Conservation (phyloP, 2,113 vertebrate species). For the Macheiramphus alcinus region DNA sequence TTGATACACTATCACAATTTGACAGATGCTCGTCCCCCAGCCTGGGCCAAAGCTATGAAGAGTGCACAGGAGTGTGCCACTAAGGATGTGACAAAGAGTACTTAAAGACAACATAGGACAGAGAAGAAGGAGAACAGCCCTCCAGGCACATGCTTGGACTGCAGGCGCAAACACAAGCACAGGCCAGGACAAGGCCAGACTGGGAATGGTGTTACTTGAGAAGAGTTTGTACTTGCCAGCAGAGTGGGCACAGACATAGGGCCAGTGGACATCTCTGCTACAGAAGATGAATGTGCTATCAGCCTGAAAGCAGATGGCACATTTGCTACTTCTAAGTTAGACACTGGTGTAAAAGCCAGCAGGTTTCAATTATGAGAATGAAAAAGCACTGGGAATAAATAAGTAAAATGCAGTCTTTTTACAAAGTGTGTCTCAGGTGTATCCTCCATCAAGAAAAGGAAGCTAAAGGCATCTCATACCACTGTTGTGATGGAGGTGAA, state of each 20-base stretch:
- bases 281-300: background rate
- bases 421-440: background rate
- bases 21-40: background rate
- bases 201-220: background rate
- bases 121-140: background rate
- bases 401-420: background rate
- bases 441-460: background rate
- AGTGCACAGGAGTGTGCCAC: background rate
- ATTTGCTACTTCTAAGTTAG: background rate
- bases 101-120: background rate
- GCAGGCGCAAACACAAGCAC: background rate
- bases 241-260: background rate
- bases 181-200: background rate
- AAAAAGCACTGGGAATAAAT: background rate
- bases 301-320: background rate
- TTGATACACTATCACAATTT: background rate
- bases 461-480: background rate
- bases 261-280: background rate
- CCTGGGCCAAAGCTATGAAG: background rate
- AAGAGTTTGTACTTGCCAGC: background rate
- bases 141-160: background rate
- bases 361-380: background rate
- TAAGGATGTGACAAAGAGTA: background rate
- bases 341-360: background rate
- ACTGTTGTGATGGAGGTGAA: background rate